Evolutionary conservation across 2,888 invertebrate genomes (phyloP).

Genomic region (Tridacna crocea): DNA sequence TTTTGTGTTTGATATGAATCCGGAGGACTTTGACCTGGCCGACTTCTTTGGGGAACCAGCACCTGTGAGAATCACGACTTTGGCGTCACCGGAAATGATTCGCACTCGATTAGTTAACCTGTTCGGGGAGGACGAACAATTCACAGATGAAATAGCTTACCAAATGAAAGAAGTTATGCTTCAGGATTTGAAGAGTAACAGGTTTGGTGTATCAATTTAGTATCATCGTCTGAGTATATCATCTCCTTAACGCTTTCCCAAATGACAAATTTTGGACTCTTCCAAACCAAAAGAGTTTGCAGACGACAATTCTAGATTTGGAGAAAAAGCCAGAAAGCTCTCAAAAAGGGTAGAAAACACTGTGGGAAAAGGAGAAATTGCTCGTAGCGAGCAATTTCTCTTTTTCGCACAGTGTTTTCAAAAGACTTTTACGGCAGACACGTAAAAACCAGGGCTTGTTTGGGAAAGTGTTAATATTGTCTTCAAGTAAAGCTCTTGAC

Average conservation of each 20-base stretch:
- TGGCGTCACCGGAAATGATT: slow-evolving; percentile 43
- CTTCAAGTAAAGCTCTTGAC: not conserved
- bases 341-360: too few species aligned
- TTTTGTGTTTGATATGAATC: slow-evolving; percentile 28
- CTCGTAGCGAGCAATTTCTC: not conserved
- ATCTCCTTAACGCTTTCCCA: not conserved
- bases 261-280: too few species aligned
- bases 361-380: too few species aligned
- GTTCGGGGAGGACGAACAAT: slow-evolving; percentile 39
- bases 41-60: slow-evolving; percentile 35
- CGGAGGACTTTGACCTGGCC: slow-evolving; percentile 32
- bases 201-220: not conserved
- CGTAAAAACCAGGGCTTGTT: too few species aligned
- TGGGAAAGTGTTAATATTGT: too few species aligned
- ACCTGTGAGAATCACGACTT: slow-evolving; percentile 35
- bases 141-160: slow-evolving; percentile 19
- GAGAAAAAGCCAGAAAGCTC: too few species aligned
- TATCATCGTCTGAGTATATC: not conserved
- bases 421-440: too few species aligned
- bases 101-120: not conserved
- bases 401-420: too few species aligned
- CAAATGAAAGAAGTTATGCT: slow-evolving; percentile 40
- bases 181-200: slow-evolving; percentile 11
- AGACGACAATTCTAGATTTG: too few species aligned
- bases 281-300: too few species aligned